phyloP scores from a whole-genome alignment of 2,797 vertebrate genomes.

The Geotrypetes seraphini region DNA sequence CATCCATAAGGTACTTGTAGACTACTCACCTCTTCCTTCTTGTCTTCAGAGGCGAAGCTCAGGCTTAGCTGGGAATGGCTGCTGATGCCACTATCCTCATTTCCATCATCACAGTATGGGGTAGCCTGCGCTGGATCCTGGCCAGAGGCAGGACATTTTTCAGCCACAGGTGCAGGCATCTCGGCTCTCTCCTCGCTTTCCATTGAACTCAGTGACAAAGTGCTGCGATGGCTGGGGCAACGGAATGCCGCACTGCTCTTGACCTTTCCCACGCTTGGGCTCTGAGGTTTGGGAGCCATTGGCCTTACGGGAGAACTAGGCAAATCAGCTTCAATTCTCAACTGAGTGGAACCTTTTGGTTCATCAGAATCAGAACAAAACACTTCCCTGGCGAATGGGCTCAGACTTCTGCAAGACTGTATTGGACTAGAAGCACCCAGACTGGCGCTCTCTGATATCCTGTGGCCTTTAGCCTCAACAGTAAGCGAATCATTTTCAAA shows the following conservation, averaged over 20 bases:
- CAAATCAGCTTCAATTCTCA: conserved; percentile 15
- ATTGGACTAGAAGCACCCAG: conserved; percentile 9
- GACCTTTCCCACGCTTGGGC: conserved; percentile 29
- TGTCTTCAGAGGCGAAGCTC: conserved; percentile 37
- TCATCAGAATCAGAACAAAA: conserved; percentile 18
- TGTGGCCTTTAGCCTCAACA: conserved; percentile 5
- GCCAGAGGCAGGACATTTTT: conserved; percentile 31
- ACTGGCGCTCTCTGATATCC: background rate
- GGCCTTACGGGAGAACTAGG: conserved; percentile 24
- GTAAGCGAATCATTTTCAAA: conserved; percentile 3
- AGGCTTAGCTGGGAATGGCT: conserved; percentile 44
- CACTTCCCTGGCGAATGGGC: conserved; percentile 30
- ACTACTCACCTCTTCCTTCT: conserved; percentile 62
- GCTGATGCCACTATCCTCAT: conserved; percentile 46
- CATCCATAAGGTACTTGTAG: no score
- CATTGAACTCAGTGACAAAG: conserved; percentile 43
- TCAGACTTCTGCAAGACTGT: conserved; percentile 21
- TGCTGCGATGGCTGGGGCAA: conserved; percentile 36
- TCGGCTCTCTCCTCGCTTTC: conserved; percentile 47
- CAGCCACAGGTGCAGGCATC: conserved; percentile 15
- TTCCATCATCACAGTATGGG: conserved; percentile 28
- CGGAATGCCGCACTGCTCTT: conserved; percentile 27
- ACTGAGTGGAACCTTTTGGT: conserved; percentile 6
- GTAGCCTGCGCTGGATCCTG: conserved; percentile 23
- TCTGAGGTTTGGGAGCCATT: conserved; percentile 51